phyloP scores from a whole-genome alignment of 2,113 vertebrate genomes.

The Indri indri region DNA sequence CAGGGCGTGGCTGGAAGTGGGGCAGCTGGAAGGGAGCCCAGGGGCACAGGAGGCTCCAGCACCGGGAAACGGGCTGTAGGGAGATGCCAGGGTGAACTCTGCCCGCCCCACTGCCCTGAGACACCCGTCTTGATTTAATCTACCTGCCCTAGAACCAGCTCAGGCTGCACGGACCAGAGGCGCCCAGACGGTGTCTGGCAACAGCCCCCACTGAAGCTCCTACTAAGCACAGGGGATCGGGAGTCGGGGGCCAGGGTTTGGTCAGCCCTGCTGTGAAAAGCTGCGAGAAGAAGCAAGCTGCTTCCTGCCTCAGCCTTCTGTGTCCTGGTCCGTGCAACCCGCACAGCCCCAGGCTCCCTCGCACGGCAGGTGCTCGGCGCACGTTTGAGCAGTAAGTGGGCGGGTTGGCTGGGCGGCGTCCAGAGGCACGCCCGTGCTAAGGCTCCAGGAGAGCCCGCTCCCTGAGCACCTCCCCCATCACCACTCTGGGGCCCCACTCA shows the following conservation, averaged over 20 bases:
- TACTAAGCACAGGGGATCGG: background rate
- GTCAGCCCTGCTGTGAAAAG: background rate
- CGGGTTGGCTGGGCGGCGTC: background rate
- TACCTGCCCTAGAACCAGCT: background rate
- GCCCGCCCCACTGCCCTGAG: background rate
- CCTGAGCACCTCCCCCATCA: background rate
- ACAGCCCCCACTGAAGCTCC: no score
- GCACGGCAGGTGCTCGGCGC: background rate
- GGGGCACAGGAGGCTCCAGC: background rate
- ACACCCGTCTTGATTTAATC: background rate
- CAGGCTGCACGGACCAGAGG: background rate
- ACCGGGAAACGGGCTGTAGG: background rate
- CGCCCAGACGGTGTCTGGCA: background rate
- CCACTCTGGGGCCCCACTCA: no score
- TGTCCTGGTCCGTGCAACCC: background rate
- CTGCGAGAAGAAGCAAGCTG: background rate
- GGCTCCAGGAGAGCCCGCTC: background rate
- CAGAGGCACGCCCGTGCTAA: background rate
- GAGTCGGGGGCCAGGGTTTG: background rate
- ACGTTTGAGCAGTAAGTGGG: accelerated
- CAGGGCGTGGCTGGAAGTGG: background rate
- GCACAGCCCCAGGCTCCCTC: background rate
- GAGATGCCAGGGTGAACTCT: background rate
- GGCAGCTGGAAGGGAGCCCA: background rate
- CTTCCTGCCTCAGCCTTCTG: background rate